Evolutionary conservation across 1,140 invertebrate genomes (phyloP), one percentile per base, ranked within the genome.

Genomic region (Galleria mellonella): DNA sequence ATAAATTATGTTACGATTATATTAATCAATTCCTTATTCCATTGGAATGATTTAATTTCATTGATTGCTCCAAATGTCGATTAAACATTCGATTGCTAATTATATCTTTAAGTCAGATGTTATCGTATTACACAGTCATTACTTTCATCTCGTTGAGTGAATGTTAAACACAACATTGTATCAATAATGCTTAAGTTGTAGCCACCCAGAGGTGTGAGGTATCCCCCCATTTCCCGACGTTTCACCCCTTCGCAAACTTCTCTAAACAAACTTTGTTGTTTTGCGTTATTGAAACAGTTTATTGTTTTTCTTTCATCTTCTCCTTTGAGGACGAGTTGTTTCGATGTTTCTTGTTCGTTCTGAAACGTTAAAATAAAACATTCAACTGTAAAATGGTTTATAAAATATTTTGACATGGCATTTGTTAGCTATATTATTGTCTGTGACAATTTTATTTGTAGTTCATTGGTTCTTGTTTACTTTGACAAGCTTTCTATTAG

Each of bases 281-380:
- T 75, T 63, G 53, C 72, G 63, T 72, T 79, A 74, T 75, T 77
- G 73, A 73, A 83, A 76, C 74, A 68, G 62, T 76, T 78, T 71
- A 73, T 72, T 79, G 68, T 78, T 78, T 77, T 81, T 76, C 72
- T 76, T 79, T 79, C 72, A 70, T 79, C 62, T 55, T 49, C 52
- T 65, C 60, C 62, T 71, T 72, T 76, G 67, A 63, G 54, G 51
- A 57, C 53, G 49, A 49, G 35, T 35, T 54, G 57, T 57, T 55
- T 13, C 14, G 33, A 64, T 56, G 50, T 61, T 65, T 55, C 9
- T 9, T 37, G 17, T 37, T 23, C 17, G 6, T 6, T 23, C 2
- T n/a, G 15, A 37, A 37, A 37, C 13, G 15, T 4, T 37, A 37
- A 4, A 9, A 37, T 11, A 17, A 14, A 14, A 14, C 12, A 11